phyloP scores from a whole-genome alignment of 2,113 vertebrate genomes.

The Calyptomena viridis region DNA sequence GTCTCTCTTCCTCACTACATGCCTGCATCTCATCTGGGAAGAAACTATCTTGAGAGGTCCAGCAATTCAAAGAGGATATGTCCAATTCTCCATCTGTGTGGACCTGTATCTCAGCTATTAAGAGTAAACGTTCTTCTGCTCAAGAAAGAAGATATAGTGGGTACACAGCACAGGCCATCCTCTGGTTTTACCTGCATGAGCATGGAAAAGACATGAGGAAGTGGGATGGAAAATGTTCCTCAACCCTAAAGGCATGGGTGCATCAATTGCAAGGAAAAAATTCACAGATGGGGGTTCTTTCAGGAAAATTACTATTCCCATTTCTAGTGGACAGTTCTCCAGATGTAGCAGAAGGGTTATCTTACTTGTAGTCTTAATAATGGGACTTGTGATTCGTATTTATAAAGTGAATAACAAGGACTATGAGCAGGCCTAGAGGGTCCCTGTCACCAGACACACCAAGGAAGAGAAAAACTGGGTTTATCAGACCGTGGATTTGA shows the following conservation, averaged over 20 bases:
- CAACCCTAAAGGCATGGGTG: not conserved
- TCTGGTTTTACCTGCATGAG: not conserved
- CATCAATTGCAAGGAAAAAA: not conserved
- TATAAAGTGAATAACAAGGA: not conserved
- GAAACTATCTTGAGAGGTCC: not conserved
- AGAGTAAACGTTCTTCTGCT: not conserved
- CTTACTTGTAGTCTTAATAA: not conserved
- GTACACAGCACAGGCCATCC: not conserved
- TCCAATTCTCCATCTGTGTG: not conserved
- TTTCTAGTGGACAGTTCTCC: not conserved
- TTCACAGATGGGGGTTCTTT: rapidly evolving
- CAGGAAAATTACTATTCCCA: not conserved
- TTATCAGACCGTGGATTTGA: not conserved
- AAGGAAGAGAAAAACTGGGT: not conserved
- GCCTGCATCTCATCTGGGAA: not conserved
- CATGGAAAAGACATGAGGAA: not conserved
- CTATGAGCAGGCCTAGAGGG: not conserved
- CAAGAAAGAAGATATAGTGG: not conserved
- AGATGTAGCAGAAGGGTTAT: not conserved
- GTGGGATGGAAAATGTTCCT: not conserved
- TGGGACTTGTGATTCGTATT: not conserved
- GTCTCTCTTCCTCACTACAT: not conserved
- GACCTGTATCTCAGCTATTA: not conserved
- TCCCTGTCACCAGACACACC: not conserved
- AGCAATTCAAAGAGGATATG: not conserved